Evolutionary conservation across 2,888 invertebrate species (phyloP), one percentile per base, ranked within the genome.

Genomic region (Allophyes oxyacanthae): DNA sequence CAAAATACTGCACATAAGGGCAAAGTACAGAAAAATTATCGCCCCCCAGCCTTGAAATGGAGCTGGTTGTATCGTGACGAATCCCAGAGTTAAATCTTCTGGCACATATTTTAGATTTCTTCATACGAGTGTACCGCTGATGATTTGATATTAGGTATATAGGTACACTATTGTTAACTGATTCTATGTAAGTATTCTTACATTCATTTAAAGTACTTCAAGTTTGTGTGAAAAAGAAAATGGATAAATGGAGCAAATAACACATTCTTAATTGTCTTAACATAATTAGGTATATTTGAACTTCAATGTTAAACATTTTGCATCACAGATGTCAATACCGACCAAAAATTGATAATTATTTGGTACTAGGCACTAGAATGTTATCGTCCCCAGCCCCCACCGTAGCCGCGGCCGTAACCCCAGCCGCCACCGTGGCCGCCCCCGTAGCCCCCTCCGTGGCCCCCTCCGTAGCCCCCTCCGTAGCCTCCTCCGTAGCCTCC

Each of bases 261-360:
- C n/a, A 43, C 36, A 38, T 2, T 20, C 4, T 20, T 20, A 3
- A 20, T 20, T 4, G 4, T 20, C 4, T 3, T 20, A 20, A 20
- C 20, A 20, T 20, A 20, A 20, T 45, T 34, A 37, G 25, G 6
- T 25, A 36, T 26, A 32, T 41, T 20, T 52, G 51, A 48, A 36
- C 10, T 33, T 42, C 14, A 30, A 44, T 48, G 43, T 42, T 43
- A 43, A 43, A 58, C 37, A 63, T 50, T 57, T 64, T 28, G 4
- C 62, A 73, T 70, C 71, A 75, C 70, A 75, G 70, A 69, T 60
- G 26, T 63, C 43, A 69, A 66, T 51, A 60, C 60, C 48, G 28
- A 28, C 28, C 2, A 28, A 28, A 28, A 37, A 28, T 41, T 14
- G 36, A 45, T 44, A 20, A 5, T 8, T 28, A 28, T 6, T 28